A percentile compares a stretch with the other conserved stretches of the same genome.
phyloP scores from a whole-genome alignment of 2,113 vertebrate species.

The Ptilorrhoa leucosticta region DNA sequence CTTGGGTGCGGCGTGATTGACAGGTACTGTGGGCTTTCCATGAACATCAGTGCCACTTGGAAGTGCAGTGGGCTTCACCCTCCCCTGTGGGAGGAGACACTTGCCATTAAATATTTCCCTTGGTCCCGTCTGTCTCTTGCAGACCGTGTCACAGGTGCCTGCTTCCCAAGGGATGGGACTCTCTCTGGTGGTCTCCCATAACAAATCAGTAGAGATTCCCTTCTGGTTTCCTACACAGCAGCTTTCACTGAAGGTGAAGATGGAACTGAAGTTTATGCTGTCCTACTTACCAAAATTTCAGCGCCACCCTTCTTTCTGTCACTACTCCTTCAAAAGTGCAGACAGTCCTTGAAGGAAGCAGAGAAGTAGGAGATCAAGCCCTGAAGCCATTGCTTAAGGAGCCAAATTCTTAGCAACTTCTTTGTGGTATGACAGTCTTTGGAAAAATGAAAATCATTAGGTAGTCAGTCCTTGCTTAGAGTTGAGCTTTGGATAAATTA shows the following conservation, averaged over 20 bases:
- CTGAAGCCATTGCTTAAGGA: not conserved
- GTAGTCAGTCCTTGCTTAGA: not conserved
- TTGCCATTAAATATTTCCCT: not conserved
- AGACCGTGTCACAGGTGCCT: rapidly evolving
- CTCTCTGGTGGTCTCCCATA: not conserved
- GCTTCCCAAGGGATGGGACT: not conserved
- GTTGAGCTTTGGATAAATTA: conserved; percentile 38
- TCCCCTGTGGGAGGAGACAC: not conserved
- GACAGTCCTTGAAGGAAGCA: not conserved
- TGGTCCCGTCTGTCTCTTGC: not conserved
- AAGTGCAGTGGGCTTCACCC: not conserved
- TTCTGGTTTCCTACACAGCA: not conserved
- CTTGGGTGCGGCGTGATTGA: not conserved
- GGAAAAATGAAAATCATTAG: conserved; percentile 36
- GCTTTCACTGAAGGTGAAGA: not conserved
- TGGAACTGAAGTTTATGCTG: not conserved
- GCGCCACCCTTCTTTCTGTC: not conserved
- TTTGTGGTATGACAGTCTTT: not conserved
- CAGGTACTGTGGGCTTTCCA: not conserved
- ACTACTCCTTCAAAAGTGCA: not conserved
- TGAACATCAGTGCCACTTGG: not conserved
- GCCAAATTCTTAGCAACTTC: not conserved
- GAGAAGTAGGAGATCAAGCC: not conserved
- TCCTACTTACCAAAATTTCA: not conserved
- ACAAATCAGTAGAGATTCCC: not conserved